Conservation (phyloP, 2,888 invertebrate species). For the Brachynemurus nebulosus region DNA sequence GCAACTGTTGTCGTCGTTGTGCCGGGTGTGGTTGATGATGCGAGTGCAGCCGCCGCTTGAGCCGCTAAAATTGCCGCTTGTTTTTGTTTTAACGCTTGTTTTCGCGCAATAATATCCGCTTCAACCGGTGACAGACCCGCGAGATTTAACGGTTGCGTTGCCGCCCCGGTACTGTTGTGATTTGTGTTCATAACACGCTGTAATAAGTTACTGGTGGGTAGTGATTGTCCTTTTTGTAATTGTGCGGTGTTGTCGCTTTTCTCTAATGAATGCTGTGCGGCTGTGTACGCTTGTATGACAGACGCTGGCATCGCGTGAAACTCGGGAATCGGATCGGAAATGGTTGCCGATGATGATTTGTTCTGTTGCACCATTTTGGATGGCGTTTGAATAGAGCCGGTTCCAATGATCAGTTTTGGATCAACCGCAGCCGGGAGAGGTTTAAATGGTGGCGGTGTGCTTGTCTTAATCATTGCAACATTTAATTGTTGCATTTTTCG, state of each 20-base stretch:
- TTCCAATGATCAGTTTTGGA: conserved; percentile 3
- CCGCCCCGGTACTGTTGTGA: no score
- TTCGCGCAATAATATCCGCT: conserved; percentile 54
- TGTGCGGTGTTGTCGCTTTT: not conserved
- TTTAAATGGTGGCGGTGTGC: conserved; percentile 63
- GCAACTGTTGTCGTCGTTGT: conserved; percentile 35
- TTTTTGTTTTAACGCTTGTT: conserved; percentile 51
- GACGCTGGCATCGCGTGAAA: conserved; percentile 42
- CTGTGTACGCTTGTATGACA: conserved; percentile 36
- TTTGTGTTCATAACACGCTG: conserved; percentile 21
- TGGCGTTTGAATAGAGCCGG: conserved; percentile 18
- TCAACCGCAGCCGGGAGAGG: conserved; percentile 50
- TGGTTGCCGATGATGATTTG: conserved; percentile 17
- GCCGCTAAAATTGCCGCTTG: conserved; percentile 33
- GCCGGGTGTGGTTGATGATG: conserved; percentile 30
- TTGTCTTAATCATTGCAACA: conserved; percentile 30
- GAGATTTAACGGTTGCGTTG: conserved; percentile 60
- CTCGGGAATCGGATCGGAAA: conserved; percentile 32
- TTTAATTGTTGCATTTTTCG: not conserved
- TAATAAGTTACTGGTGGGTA: conserved; percentile 11
- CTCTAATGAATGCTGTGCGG: conserved; percentile 23
- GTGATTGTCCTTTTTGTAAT: not conserved
- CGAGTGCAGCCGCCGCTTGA: conserved; percentile 24
- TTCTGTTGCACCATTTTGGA: no score
- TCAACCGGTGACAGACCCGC: conserved; percentile 59